Evolutionary conservation across 2,888 invertebrate genomes (phyloP).

Genomic region (Noctua pronuba): DNA sequence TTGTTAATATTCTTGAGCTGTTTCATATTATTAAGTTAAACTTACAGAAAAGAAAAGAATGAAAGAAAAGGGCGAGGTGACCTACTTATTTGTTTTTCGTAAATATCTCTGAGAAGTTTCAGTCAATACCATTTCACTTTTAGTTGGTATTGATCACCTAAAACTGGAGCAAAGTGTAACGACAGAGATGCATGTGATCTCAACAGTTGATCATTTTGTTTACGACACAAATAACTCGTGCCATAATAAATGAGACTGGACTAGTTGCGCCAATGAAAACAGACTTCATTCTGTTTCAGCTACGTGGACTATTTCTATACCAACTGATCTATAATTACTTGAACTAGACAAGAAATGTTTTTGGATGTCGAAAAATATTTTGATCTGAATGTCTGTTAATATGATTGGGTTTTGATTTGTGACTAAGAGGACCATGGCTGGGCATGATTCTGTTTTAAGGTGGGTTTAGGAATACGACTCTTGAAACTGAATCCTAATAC

Average conservation of each 20-base stretch:
- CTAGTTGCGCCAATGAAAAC: conserved; percentile 37
- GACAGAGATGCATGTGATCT: not conserved
- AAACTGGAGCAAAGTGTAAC: conserved; percentile 22
- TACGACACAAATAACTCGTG: conserved; percentile 14
- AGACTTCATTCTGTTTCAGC: conserved; percentile 15
- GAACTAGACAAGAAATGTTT: not conserved
- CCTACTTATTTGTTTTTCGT: not conserved
- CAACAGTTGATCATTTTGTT: conserved; percentile 45
- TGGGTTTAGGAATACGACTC: not conserved
- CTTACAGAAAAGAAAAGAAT: not conserved
- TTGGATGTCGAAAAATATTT: not conserved
- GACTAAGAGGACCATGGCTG: not conserved
- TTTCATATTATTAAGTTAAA: not conserved
- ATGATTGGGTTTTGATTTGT: not conserved
- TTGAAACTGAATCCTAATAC: not conserved
- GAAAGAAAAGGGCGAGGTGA: not conserved
- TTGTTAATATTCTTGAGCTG: not conserved
- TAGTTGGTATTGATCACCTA: not conserved
- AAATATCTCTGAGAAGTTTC: conserved; percentile 1
- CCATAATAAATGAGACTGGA: conserved; percentile 34
- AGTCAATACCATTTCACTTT: not conserved
- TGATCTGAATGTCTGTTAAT: not conserved
- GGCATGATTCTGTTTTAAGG: not conserved
- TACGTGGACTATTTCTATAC: conserved; percentile 18
- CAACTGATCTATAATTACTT: not conserved